Evolutionary conservation across 53 echinoderm and acorn worm species (phyloP), one percentile per base, ranked within the genome.

Genomic region (Holothuria leucospilota): DNA sequence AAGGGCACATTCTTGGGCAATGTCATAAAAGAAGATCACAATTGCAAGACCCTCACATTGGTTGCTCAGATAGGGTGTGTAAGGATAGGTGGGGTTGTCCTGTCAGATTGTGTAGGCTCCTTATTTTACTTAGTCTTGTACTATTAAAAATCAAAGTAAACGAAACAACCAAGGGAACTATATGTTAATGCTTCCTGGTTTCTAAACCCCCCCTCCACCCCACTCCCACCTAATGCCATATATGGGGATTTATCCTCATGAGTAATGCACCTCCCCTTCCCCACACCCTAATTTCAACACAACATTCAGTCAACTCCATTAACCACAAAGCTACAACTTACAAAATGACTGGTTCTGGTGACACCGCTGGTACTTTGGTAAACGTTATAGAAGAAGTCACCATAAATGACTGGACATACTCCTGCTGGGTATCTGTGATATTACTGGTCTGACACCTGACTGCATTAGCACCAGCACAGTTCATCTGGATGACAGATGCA

Each of bases 391-490:
- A 91, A 62, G 93, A 91, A 39, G 84, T 84, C 20, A 96, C 85
- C 24, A 87, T 85, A 68, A 95, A 95, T 14, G 93, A 93, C 90
- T 96, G 97, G 61, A 96, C 97, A 63, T 88, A 91, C 24, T 90
- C 89, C 51, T 46, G 27, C 11, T 83, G 83, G 30, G 29, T 39
- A 59, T 28, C 73, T 20, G 82, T 78, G 16, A 69, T 63, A 42
- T 90, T 80, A 2, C 64, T 82, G 28, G 63, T 81, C 28, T 86
- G 82, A 42, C 96, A 96, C 78, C 91, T 88, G 29, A 90, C 84
- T 9, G 91, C 89, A 26, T 88, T 59, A 16, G 92, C 92, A 11
- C 94, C 96, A 20, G 67, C 73, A 60, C 94, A 94, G 39, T 79
- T 86, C 68, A 96, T 59, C 69, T 87, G 64, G 12, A 96, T 29